Evolutionary conservation across 2,113 vertebrate genomes (phyloP).

Genomic region (Xenopus laevis): DNA sequence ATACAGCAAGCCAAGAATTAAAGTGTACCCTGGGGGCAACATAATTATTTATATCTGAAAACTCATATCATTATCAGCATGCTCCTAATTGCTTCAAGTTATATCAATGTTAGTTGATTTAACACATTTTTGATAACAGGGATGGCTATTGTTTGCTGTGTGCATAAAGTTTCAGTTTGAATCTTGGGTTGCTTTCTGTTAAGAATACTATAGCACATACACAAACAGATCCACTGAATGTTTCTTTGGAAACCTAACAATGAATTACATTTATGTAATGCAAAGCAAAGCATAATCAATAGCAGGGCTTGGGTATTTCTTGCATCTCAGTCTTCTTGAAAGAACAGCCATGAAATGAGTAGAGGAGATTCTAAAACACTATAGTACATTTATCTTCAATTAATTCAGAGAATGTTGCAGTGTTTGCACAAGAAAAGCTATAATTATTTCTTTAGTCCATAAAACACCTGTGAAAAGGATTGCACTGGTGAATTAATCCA

Average conservation of each 20-base stretch:
- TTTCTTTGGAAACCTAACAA: too few species aligned
- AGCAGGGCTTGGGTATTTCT: not conserved
- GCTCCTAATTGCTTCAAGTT: slow-evolving; percentile 99
- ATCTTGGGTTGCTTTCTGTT: slow-evolving; percentile 54
- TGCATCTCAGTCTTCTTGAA: not conserved
- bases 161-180: slow-evolving; percentile 75
- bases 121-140: slow-evolving; percentile 86
- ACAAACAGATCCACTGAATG: too few species aligned
- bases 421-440: not conserved
- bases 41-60: slow-evolving; percentile 99
- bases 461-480: slow-evolving; percentile 4
- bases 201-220: not conserved
- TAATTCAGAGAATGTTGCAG: slow-evolving; percentile 2
- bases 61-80: slow-evolving; percentile 98
- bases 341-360: not conserved
- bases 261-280: not conserved
- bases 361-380: slow-evolving; percentile 4
- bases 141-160: slow-evolving; percentile 82
- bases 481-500: slow-evolving; percentile 6
- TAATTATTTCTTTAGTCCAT: not conserved
- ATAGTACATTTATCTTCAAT: not conserved
- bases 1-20: slow-evolving; percentile 95
- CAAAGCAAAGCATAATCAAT: not conserved
- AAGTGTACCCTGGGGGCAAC: slow-evolving; percentile 93
- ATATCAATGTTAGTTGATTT: slow-evolving; percentile 99